These are phyloP conservation scores for Potamarius usumacintae DNA, from an alignment of 2,113 vertebrate species.

Conservation along the genomic window DNA sequence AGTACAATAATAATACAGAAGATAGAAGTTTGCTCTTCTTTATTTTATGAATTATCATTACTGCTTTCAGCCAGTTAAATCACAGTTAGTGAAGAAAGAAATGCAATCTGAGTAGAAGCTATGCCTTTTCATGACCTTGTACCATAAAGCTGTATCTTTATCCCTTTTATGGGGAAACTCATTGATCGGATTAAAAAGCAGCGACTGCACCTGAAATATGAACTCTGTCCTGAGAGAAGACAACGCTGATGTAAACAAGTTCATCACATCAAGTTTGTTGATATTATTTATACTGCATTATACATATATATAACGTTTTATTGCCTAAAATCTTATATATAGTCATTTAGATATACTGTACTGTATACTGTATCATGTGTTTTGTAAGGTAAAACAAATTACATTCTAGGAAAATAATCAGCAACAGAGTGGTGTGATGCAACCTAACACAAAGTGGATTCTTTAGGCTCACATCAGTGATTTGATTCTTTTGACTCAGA, in stretches of 20 bases:
- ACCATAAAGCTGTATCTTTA: neutral
- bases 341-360: neutral
- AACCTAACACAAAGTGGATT: neutral
- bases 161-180: slow-evolving; percentile 14
- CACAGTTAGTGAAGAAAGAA: no score
- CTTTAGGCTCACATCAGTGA: neutral
- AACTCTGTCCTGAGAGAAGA: neutral
- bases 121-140: neutral
- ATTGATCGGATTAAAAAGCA: neutral
- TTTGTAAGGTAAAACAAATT: neutral
- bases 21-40: neutral
- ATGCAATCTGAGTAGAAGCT: neutral
- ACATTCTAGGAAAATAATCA: neutral
- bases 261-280: neutral
- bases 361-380: neutral
- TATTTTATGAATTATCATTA: neutral
- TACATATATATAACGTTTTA: neutral
- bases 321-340: neutral
- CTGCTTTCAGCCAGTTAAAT: neutral
- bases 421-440: neutral
- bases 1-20: no score
- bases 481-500: neutral
- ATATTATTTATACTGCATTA: neutral
- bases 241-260: neutral
- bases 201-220: neutral